Evolutionary conservation across 2,797 vertebrate genomes (phyloP).

Genomic region (Gila robusta): DNA sequence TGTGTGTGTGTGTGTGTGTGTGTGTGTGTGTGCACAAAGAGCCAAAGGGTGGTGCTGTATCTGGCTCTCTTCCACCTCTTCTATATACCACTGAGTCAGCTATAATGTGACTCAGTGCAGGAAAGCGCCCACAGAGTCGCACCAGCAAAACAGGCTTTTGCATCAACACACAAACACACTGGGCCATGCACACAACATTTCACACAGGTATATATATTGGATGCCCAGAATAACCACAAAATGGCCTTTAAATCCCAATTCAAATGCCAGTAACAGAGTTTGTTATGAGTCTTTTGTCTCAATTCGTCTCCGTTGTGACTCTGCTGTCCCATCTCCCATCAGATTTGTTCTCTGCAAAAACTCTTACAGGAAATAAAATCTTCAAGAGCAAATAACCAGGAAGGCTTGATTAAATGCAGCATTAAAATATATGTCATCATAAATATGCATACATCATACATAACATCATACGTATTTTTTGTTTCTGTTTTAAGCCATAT

Average conservation of each 20-base stretch:
- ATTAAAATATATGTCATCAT: conserved; percentile 10
- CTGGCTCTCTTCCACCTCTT: conserved; percentile 62
- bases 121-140: conserved; percentile 62
- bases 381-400: conserved; percentile 48
- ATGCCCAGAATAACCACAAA: conserved; percentile 34
- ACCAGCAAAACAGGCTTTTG: conserved; percentile 46
- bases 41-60: conserved; percentile 57
- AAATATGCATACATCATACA: not conserved
- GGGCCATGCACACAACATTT: not conserved
- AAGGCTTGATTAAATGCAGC: conserved; percentile 39
- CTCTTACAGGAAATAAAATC: conserved; percentile 52
- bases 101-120: conserved; percentile 62
- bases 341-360: conserved; percentile 47
- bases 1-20: not conserved
- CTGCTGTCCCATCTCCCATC: conserved; percentile 38
- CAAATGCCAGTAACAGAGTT: conserved; percentile 28
- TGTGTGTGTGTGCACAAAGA: conserved; percentile 20
- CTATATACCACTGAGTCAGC: conserved; percentile 63
- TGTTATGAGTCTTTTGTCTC: conserved; percentile 47
- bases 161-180: conserved; percentile 22
- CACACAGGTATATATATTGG: conserved; percentile 36
- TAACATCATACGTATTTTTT: not conserved
- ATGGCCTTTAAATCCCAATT: conserved; percentile 16
- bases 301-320: conserved; percentile 39
- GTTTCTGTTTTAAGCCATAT: conserved; percentile 11